Conservation (phyloP, 1,140 invertebrate species). For the Drosophila kikkawai region DNA sequence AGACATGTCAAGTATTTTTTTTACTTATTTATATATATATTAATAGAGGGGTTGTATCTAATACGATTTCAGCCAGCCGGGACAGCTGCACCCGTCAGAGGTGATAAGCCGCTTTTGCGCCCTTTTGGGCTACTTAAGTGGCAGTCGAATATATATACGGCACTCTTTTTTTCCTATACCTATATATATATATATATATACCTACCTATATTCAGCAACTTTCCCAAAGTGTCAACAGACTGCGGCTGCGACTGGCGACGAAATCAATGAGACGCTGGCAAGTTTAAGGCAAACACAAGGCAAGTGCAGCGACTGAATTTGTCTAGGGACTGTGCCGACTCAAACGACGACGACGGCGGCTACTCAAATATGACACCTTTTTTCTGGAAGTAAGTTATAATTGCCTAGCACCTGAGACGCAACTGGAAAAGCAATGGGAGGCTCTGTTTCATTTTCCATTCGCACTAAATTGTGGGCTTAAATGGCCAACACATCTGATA, state of each 20-base stretch:
- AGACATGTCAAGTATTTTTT: conserved; percentile 9
- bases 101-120: conserved; percentile 69
- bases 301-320: conserved; percentile 54
- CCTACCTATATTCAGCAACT: conserved; percentile 58
- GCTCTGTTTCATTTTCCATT: conserved; percentile 12
- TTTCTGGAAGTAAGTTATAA: conserved; percentile 46
- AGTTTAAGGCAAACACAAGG: conserved; percentile 60
- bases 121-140: conserved; percentile 61
- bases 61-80: conserved; percentile 21
- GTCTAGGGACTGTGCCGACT: conserved; percentile 15
- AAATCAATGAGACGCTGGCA: conserved; percentile 33
- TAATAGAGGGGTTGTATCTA: conserved; percentile 53
- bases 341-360: conserved; percentile 1
- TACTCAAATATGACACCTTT: conserved; percentile 62
- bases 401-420: conserved; percentile 45
- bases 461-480: conserved; percentile 31
- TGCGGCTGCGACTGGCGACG: conserved; percentile 19
- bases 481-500: conserved; percentile 37
- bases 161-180: neutral
- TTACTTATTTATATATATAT: neutral
- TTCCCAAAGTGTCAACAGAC: conserved; percentile 73
- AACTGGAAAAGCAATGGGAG: conserved; percentile 4
- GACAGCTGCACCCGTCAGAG: conserved; percentile 49
- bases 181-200: conserved; percentile 23
- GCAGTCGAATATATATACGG: conserved; percentile 36